Evolutionary conservation across 2,888 invertebrate genomes (phyloP), one percentile per base, ranked within the genome.

Genomic region (Scaptodrosophila latifasciaeformis): DNA sequence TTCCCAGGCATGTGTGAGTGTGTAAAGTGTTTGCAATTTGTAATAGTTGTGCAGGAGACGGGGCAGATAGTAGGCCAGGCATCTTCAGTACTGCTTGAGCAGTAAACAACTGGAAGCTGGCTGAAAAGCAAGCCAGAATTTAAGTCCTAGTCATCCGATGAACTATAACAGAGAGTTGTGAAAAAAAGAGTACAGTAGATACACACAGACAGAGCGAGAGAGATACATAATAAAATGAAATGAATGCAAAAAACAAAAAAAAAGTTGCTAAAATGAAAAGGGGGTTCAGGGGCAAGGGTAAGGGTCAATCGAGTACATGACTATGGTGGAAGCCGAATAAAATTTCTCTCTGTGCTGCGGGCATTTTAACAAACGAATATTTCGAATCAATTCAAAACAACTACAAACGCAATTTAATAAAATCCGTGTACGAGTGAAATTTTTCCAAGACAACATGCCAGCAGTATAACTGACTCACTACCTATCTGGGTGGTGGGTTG

Each of bases 381-480:
- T 68, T 70, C 71, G 69, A 82, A 79, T 75, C 78, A 82, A 83
- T 82, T 82, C 83, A 77, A 83, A 84, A 82, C 81, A 78, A 80
- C 83, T 81, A 78, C 78, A 75, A 84, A 82, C 82, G 81, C 83
- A 83, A 82, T 83, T 82, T 82, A 82, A 79, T 83, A 83, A 83
- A 74, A 82, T 82, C 82, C 79, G 82, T 76, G 81, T 68, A 68
- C 76, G 69, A 50, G 64, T 66, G 71, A 78, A 75, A 59, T 68
- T 66, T 66, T 78, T 62, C 58, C 53, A 65, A 75, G 76, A 68
- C 59, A 59, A 59, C 45, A 54, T 21, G 43, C 12, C 45, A 42
- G n/a, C 54, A n/a, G n/a, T n/a, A n/a, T n/a, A n/a, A n/a, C n/a
- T n/a, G n/a, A n/a, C n/a, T n/a, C n/a, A n/a, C n/a, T n/a, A n/a